These are phyloP conservation scores for Orius laevigatus DNA, from an alignment of 1,140 invertebrate species.

Conservation along the genomic window DNA sequence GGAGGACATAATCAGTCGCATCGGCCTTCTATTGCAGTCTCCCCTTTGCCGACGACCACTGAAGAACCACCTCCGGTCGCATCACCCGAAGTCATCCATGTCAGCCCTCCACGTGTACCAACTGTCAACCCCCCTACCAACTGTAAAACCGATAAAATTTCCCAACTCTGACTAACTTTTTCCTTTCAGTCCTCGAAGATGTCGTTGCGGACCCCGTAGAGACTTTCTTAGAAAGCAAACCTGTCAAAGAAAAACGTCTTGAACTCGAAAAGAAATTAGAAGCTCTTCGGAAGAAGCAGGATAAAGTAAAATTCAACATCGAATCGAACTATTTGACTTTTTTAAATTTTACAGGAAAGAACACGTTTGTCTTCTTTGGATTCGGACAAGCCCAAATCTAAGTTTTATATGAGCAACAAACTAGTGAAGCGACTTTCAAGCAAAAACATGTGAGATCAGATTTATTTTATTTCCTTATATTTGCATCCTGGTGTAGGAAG, in stretches of 20 bases:
- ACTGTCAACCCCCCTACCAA: neutral
- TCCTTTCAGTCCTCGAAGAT: conserved; percentile 31
- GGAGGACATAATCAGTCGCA: neutral
- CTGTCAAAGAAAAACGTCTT: conserved; percentile 58
- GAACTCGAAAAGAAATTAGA: conserved; percentile 82
- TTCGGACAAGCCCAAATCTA: conserved; percentile 40
- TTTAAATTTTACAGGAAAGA: conserved; percentile 31
- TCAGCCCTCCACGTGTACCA: conserved; percentile 7
- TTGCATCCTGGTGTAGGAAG: too few species aligned
- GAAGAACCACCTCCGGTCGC: conserved; percentile 1
- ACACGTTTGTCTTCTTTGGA: conserved; percentile 37
- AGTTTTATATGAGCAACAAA: conserved; percentile 55
- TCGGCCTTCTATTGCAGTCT: conserved; percentile 5
- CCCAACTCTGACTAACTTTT: neutral
- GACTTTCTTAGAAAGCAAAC: conserved; percentile 61
- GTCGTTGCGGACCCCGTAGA: conserved; percentile 61
- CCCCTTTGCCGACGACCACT: neutral
- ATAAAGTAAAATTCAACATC: conserved; percentile 40
- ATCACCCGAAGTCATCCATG: conserved; percentile 2
- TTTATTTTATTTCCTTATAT: too few species aligned
- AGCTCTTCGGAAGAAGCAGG: conserved; percentile 64
- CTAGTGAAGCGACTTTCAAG: conserved; percentile 62
- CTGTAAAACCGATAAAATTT: conserved; percentile 4
- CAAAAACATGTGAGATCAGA: conserved; percentile 55
- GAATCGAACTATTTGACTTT: neutral